These are phyloP conservation scores for Fopius arisanus DNA, from an alignment of 1,140 invertebrate genomes.

Conservation along the genomic window DNA sequence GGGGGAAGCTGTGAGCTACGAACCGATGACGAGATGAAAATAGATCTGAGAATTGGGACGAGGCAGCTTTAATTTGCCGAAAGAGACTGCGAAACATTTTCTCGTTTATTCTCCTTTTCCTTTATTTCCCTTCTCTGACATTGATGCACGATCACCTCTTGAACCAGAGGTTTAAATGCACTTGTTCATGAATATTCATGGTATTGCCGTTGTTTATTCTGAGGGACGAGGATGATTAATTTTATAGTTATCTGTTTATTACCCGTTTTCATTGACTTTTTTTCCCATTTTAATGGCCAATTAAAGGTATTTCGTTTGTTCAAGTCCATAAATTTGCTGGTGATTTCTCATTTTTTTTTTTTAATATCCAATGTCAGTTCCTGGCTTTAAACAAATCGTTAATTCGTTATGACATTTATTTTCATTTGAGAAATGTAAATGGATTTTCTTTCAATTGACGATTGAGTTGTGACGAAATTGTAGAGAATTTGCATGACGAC, in stretches of 20 bases:
- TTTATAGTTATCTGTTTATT: not conserved
- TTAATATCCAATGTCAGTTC: too few relatives aligned
- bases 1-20: not conserved
- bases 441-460: too few relatives aligned
- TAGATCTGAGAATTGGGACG: conserved; percentile 30
- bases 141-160: not conserved
- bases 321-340: too few relatives aligned
- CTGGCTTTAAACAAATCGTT: too few relatives aligned
- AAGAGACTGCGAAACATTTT: conserved; percentile 26
- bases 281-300: too few relatives aligned
- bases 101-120: conserved; percentile 8
- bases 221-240: not conserved
- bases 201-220: not conserved
- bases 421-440: too few relatives aligned
- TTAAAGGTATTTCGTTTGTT: too few relatives aligned
- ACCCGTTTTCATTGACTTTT: too few relatives aligned
- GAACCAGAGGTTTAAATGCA: not conserved
- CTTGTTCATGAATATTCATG: not conserved
- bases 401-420: too few relatives aligned
- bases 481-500: too few relatives aligned
- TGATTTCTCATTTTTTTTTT: too few relatives aligned
- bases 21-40: conserved; percentile 26
- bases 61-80: conserved; percentile 28
- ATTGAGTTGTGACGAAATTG: too few relatives aligned
- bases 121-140: not conserved